A percentile compares a stretch with the other conserved stretches of the same genome.
Conservation (phyloP, 2,888 invertebrate genomes). For the Chrysolina oricalcia region DNA sequence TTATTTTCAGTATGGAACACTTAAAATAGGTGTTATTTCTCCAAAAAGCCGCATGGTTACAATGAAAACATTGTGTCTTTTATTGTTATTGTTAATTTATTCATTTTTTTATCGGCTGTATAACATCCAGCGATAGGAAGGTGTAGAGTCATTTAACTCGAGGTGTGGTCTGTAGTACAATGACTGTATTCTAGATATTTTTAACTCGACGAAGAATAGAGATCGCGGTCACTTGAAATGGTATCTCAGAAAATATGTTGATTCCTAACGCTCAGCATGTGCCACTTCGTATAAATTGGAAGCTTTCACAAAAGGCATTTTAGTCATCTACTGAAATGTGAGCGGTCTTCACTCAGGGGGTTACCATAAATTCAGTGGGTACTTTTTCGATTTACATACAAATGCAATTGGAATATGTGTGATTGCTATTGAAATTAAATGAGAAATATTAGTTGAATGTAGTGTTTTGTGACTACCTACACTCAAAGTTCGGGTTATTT, state of each 20-base stretch:
- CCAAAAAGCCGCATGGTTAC: constrained; percentile 1
- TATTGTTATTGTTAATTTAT: constrained; percentile 25
- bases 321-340: not conserved
- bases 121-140: constrained; percentile 16
- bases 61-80: constrained; percentile 24
- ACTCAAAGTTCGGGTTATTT: no score
- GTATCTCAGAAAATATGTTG: constrained; percentile 10
- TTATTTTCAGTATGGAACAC: not conserved
- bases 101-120: constrained; percentile 20
- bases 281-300: constrained; percentile 13
- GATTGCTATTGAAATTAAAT: not conserved
- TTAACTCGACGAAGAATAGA: constrained; percentile 17
- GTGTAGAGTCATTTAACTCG: constrained; percentile 17
- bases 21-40: constrained; percentile 20
- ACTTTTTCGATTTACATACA: not conserved
- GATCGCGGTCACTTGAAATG: constrained; percentile 12
- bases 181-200: constrained; percentile 21
- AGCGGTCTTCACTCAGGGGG: not conserved
- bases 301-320: constrained; percentile 16
- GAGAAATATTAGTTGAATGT: no score
- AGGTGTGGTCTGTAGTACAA: constrained; percentile 28
- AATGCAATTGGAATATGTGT: not conserved
- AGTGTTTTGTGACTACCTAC: no score
- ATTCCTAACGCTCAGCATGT: constrained; percentile 10
- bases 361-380: not conserved